phyloP scores from a whole-genome alignment of 2,888 invertebrate genomes.

The Drosophila cracens region DNA sequence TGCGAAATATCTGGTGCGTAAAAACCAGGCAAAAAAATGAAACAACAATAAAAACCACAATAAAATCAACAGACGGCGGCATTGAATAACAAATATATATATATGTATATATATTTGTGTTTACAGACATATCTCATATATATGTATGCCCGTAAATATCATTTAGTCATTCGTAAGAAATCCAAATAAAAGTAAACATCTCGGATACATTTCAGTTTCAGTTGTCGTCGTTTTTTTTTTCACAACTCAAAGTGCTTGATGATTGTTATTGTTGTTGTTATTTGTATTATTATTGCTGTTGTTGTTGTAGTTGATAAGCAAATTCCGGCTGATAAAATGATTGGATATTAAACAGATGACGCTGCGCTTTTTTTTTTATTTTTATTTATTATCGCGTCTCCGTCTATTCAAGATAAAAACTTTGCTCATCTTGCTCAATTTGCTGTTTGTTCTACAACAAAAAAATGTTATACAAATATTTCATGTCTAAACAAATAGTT shows the following conservation, averaged over 20 bases:
- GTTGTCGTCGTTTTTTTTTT: constrained; percentile 24
- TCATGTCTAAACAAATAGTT: constrained; percentile 14
- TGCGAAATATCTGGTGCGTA: constrained; percentile 61
- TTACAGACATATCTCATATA: neutral
- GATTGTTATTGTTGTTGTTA: constrained; percentile 6
- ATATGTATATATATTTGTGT: constrained; percentile 9
- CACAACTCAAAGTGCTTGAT: neutral
- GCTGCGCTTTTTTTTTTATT: constrained; percentile 5
- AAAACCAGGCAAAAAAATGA: constrained; percentile 35
- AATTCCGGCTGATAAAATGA: constrained; percentile 17
- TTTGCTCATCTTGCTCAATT: neutral
- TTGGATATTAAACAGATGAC: constrained; percentile 1
- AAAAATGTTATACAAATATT: constrained; percentile 15
- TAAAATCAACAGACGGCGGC: constrained; percentile 13
- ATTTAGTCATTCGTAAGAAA: constrained; percentile 21
- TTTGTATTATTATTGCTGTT: constrained; percentile 7
- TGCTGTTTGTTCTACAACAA: constrained; percentile 2
- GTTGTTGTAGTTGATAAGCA: constrained; percentile 8
- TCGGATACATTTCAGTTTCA: neutral
- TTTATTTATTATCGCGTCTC: neutral
- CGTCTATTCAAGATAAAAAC: constrained; percentile 6
- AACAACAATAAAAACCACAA: constrained; percentile 34
- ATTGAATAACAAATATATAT: constrained; percentile 51
- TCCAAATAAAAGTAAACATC: constrained; percentile 5
- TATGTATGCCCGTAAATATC: neutral